Conservation (phyloP, 2,797 vertebrate species). For the Leptodactylus fallax region DNA sequence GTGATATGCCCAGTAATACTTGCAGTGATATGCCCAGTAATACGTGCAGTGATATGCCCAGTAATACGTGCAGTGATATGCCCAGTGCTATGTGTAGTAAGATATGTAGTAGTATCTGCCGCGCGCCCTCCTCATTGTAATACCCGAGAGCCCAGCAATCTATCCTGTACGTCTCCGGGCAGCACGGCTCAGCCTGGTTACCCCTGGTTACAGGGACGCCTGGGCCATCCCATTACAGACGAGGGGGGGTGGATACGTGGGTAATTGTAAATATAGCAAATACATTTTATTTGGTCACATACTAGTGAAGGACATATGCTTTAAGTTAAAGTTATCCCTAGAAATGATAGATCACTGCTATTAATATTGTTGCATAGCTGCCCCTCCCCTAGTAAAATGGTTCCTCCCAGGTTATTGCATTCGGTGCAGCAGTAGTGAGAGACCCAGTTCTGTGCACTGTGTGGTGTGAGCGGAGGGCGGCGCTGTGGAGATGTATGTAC, state of each 20-base stretch:
- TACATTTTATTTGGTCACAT: neutral
- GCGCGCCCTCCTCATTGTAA: neutral
- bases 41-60: too few species aligned
- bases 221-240: neutral
- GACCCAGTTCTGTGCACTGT: too few species aligned
- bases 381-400: neutral
- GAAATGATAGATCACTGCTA: neutral
- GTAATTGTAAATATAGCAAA: neutral
- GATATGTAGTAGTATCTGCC: neutral
- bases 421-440: too few species aligned
- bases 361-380: neutral
- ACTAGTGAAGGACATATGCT: neutral
- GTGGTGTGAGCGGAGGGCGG: too few species aligned
- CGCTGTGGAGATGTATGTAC: too few species aligned
- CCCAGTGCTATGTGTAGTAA: too few species aligned
- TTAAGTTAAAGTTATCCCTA: neutral
- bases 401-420: neutral
- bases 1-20: too few species aligned
- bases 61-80: too few species aligned
- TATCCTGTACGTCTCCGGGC: neutral
- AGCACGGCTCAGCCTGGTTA: neutral
- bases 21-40: too few species aligned
- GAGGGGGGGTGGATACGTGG: neutral
- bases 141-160: too few species aligned
- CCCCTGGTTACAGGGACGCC: conserved; percentile 31